Conservation (phyloP, 1,140 invertebrate species). For the Ceratosolen solmsi region DNA sequence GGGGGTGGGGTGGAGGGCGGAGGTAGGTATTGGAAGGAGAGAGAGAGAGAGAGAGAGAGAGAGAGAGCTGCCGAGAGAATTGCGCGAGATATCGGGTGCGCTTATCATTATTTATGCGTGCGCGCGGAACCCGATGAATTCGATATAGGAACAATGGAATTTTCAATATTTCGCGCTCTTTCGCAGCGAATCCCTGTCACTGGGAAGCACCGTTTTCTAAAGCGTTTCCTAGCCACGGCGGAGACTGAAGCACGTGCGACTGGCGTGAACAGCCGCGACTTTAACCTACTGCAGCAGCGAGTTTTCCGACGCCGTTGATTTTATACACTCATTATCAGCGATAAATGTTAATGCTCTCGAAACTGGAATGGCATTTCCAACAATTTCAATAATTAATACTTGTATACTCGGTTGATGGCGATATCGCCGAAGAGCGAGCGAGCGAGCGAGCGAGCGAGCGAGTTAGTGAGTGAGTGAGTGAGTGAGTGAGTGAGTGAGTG, state of each 20-base stretch:
- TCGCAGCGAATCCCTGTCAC: not conserved
- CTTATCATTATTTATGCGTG: slow-evolving; percentile 50
- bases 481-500: not conserved
- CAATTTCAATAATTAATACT: slow-evolving; percentile 57
- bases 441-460: slow-evolving; percentile 34
- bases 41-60: not conserved
- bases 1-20: not conserved
- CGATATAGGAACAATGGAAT: slow-evolving; percentile 45
- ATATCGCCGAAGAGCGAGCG: slow-evolving; percentile 30
- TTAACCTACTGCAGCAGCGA: slow-evolving; percentile 5
- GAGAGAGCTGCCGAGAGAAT: not conserved
- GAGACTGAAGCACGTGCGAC: slow-evolving; percentile 11
- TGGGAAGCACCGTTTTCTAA: not conserved
- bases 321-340: slow-evolving; percentile 44
- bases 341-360: slow-evolving; percentile 50
- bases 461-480: not conserved
- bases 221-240: not conserved
- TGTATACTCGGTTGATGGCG: slow-evolving; percentile 51
- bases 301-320: slow-evolving; percentile 17
- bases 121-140: not conserved
- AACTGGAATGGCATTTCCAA: slow-evolving; percentile 52
- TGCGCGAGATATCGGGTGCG: slow-evolving; percentile 37
- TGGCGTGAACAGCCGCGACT: slow-evolving; percentile 4
- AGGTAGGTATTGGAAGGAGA: slow-evolving; percentile 1
- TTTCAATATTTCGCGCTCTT: slow-evolving; percentile 39